Evolutionary conservation across 1,140 invertebrate genomes (phyloP).

Genomic region (Papilio glaucus): DNA sequence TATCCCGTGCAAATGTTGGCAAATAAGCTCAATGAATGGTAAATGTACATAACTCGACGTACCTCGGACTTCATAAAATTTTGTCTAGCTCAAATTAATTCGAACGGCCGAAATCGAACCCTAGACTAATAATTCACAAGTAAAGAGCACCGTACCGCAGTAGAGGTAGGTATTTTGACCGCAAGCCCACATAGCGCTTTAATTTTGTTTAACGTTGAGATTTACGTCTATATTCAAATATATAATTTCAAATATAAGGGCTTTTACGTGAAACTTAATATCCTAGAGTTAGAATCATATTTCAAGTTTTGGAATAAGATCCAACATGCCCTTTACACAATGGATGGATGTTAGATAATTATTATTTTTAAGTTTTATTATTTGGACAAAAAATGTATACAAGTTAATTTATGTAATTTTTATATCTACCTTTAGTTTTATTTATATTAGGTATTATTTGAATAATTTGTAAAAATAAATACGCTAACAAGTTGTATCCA

Average conservation of each 20-base stretch:
- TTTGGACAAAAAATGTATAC: neutral
- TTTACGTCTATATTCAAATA: neutral
- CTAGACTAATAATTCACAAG: neutral
- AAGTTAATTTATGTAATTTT: no score
- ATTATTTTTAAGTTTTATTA: neutral
- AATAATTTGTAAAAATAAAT: no score
- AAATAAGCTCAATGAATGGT: no score
- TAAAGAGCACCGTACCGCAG: neutral
- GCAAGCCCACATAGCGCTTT: neutral
- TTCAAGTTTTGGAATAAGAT: neutral
- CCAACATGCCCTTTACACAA: neutral
- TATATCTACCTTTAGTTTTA: no score
- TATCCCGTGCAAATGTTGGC: no score
- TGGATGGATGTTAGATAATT: neutral
- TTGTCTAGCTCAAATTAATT: no score
- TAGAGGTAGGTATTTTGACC: neutral
- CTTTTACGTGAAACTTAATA: neutral
- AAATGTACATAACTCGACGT: no score
- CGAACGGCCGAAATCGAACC: no score
- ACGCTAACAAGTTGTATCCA: no score
- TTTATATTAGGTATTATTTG: no score
- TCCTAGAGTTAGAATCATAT: conserved; percentile 2
- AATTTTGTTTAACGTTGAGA: neutral
- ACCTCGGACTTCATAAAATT: no score
- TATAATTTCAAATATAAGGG: neutral